Base-by-base conservation (phyloP, 2,797 vertebrate genomes). In the Acomys russatus region DNA sequence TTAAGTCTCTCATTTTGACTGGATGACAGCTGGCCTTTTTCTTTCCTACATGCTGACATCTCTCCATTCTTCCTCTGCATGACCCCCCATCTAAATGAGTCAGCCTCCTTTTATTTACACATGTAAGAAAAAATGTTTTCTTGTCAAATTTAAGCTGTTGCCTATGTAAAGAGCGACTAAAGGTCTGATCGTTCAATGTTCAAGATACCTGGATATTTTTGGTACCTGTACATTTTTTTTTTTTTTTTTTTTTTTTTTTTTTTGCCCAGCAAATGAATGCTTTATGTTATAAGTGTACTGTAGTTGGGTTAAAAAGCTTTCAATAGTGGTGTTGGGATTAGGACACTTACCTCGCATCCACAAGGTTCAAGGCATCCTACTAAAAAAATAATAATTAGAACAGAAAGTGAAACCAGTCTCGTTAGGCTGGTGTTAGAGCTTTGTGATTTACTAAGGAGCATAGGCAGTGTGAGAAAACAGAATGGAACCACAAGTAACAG, bases 241-340 rank as follows among this genome's bases (percentile, higher is more conserved):
- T 91, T 94, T 78, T 3, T 51, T n/a, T 91, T 94, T 78, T 3
- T 51, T n/a, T 91, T 94, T 78, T 3, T 51, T n/a, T 91, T 94
- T 78, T 93, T 82, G 80, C 20, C 25, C n/a, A 74, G 23, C 3
- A 95, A 90, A 85, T 88, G 77, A 59, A 68, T 90, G 7, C 54
- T 78, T 71, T 68, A 18, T 97, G 0, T 92, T 83, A 18, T 59
- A 49, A 92, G 90, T 73, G 9, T 73, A 77, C n/a, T 90, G 3
- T 64, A 83, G 9, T 44, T 77, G 56, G 30, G 17, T 79, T 80
- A 86, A 66, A 71, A 87, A 66, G 10, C 73, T 89, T 84, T 25
- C 44, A 20, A 20, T 49, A 49, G 35, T 71, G 8, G 49, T 87
- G 12, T 30, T 87, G 15, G 33, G 14, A 30, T n/a, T 35, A 54